Percentiles rank a stretch among this genome's conserved stretches.
Evolutionary conservation across 2,113 vertebrate species (phyloP).

Genomic region (Meleagris gallopavo): DNA sequence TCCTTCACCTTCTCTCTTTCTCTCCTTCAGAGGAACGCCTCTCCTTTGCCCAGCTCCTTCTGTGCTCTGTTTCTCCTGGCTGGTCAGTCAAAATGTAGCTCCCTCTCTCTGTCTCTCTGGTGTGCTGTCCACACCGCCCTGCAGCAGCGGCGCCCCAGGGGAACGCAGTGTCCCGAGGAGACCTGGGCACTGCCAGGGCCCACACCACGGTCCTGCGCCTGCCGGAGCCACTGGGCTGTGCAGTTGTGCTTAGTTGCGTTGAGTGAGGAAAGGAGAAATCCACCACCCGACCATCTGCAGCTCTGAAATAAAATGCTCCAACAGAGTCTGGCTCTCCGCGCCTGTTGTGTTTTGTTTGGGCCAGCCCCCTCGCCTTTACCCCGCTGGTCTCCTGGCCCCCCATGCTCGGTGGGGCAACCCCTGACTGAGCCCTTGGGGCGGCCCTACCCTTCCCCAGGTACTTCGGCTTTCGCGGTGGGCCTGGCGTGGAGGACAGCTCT

Average conservation of each 20-base stretch:
- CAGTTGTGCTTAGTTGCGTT: background rate
- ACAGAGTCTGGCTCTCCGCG: conserved; percentile 62
- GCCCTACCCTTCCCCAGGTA: rapidly evolving
- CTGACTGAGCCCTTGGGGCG: background rate
- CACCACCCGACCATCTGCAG: background rate
- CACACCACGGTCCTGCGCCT: background rate
- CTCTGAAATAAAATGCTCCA: conserved; percentile 76
- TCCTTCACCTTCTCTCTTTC: conserved; percentile 52
- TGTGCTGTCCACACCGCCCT: conserved; percentile 81
- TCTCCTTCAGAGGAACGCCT: conserved; percentile 64
- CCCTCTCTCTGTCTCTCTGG: conserved; percentile 68
- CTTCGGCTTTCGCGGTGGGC: rapidly evolving
- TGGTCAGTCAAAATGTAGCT: conserved; percentile 20
- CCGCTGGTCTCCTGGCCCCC: background rate
- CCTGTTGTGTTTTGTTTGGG: conserved; percentile 69
- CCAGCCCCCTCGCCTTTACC: rapidly evolving
- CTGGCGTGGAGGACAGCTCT: rapidly evolving
- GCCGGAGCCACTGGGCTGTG: background rate
- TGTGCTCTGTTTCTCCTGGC: conserved; percentile 54
- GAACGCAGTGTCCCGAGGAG: background rate
- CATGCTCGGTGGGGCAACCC: conserved; percentile 40
- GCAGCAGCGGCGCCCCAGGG: background rate
- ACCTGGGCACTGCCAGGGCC: background rate
- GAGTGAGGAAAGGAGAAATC: background rate
- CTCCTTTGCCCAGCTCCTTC: conserved; percentile 50